Evolutionary conservation across 2,113 vertebrate species (phyloP).

Genomic region (Micromys minutus): DNA sequence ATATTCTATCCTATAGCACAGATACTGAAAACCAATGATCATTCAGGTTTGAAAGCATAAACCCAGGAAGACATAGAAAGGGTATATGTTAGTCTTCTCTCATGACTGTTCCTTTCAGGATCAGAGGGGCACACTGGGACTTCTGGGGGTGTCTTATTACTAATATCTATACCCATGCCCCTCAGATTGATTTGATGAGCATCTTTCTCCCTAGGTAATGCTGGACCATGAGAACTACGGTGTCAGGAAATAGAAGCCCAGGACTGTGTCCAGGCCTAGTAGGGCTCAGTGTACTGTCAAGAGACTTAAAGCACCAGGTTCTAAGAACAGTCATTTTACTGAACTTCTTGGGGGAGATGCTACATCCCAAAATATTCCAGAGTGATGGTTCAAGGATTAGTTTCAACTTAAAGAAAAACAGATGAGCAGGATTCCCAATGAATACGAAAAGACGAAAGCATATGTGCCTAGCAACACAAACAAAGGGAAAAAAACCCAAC

Average conservation of each 20-base stretch:
- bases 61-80: not conserved
- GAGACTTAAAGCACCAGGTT: not conserved
- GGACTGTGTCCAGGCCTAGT: not conserved
- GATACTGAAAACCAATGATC: not conserved
- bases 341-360: not conserved
- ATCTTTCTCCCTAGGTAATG: not conserved
- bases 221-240: not conserved
- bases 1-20: not conserved
- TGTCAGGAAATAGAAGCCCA: not conserved
- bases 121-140: not conserved
- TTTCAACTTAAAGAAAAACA: conserved; percentile 10
- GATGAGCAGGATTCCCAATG: not conserved
- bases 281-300: rapidly evolving
- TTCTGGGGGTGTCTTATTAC: not conserved
- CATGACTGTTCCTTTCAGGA: not conserved
- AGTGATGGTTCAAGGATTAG: not conserved
- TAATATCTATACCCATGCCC: not conserved
- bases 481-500: not conserved
- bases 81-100: not conserved
- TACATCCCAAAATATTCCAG: not conserved
- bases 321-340: not conserved
- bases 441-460: not conserved
- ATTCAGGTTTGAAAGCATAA: conserved; percentile 19
- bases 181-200: not conserved
- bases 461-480: not conserved